phyloP scores from a whole-genome alignment of 2,888 invertebrate genomes.

The Mimumesa dahlbomi region DNA sequence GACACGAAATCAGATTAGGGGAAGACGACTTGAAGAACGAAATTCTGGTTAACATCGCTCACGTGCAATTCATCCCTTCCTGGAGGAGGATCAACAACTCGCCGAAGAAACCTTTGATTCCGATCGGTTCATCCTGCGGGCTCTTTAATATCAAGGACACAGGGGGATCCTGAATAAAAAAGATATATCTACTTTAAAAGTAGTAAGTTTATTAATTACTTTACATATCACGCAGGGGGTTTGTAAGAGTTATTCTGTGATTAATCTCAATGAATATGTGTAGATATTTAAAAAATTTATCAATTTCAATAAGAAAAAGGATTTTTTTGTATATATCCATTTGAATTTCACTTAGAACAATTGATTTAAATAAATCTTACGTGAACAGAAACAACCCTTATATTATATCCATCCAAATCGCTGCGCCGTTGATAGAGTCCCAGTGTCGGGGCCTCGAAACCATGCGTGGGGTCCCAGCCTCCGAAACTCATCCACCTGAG shows the following conservation, averaged over 20 bases:
- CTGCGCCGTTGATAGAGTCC: slow-evolving; percentile 73
- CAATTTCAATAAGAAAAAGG: no score
- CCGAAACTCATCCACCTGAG: slow-evolving; percentile 67
- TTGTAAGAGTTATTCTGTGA: no score
- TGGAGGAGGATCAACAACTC: slow-evolving; percentile 72
- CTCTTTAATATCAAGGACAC: slow-evolving; percentile 67
- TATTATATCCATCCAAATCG: slow-evolving; percentile 70
- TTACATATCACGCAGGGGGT: no score
- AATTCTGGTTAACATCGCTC: slow-evolving; percentile 46
- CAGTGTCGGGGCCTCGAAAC: slow-evolving; percentile 61
- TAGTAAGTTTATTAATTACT: no score
- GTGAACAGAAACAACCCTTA: slow-evolving; percentile 71
- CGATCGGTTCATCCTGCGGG: slow-evolving; percentile 57
- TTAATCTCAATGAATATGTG: no score
- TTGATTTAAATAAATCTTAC: no score
- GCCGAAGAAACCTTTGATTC: slow-evolving; percentile 75
- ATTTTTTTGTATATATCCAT: no score
- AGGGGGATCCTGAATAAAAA: slow-evolving; percentile 73
- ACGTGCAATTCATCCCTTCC: slow-evolving; percentile 77
- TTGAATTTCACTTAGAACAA: no score
- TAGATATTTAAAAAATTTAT: no score
- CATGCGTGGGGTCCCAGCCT: slow-evolving; percentile 61
- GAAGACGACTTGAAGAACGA: no score
- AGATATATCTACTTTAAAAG: no score
- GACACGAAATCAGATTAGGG: background rate